These are phyloP conservation scores for Pristis pectinata DNA, from an alignment of 2,797 vertebrate genomes.

Conservation along the genomic window DNA sequence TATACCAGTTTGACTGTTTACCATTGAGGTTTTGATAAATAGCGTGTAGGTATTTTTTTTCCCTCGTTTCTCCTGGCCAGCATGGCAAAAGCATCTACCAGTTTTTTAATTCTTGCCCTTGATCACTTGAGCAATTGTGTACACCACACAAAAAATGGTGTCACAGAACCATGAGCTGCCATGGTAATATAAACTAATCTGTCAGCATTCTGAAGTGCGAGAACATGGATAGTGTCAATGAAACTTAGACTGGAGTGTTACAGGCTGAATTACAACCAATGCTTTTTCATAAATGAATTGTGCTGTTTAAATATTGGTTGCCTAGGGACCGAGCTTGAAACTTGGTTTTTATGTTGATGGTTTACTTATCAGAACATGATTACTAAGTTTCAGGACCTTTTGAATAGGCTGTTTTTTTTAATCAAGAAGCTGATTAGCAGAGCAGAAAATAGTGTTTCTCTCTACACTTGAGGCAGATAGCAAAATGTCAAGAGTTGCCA, in stretches of 20 bases:
- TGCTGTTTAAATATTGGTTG: not conserved
- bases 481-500: not conserved
- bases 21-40: no score
- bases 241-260: not conserved
- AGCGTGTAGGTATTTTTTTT: not conserved
- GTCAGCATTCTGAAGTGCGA: not conserved
- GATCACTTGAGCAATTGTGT: not conserved
- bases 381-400: not conserved
- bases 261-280: not conserved
- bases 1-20: not conserved
- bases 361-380: not conserved
- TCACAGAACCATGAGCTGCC: not conserved
- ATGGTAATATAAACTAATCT: not conserved
- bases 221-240: not conserved
- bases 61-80: no score
- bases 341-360: not conserved
- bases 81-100: not conserved
- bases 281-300: not conserved
- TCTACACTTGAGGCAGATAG: not conserved
- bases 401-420: not conserved
- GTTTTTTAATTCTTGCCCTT: not conserved
- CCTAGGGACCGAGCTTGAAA: not conserved
- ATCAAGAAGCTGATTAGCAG: not conserved
- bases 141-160: not conserved
- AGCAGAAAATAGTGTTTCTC: not conserved